Evolutionary conservation across 2,888 invertebrate species (phyloP), one percentile per base, ranked within the genome.

Genomic region (Aleiodes testaceus): DNA sequence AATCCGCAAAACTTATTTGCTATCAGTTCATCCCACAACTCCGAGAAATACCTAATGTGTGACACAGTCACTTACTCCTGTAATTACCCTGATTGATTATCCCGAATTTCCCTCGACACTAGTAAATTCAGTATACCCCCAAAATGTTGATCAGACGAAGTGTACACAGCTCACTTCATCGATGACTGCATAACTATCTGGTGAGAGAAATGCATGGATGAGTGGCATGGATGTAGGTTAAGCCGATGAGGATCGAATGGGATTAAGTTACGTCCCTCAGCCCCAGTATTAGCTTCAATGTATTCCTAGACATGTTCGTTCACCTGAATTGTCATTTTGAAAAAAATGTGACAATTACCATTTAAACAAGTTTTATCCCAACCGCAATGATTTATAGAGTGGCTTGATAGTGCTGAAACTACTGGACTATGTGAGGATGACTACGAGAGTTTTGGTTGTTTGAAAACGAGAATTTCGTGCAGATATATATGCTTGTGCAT

Each of bases 191-290:
- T 53, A 53, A 53, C 53, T 26, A 53, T 20, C 22, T 14, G 30
- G 59, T 36, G 71, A 70, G 64, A 49, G 68, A 64, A 59, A 50
- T 42, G 66, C 47, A 49, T 16, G 61, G 72, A 68, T 71, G 75
- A 76, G 69, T 74, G 71, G 72, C 68, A 66, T 74, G 76, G 73
- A 79, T 78, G 75, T 79, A 76, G 78, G 77, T 76, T 79, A 79
- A 79, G 78, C 79, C 73, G 78, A 78, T 75, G 75, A 73, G 79
- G 78, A 76, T 79, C 79, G 76, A 77, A 75, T 71, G 74, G 73
- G 76, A 76, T 79, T 79, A 77, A 72, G 74, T 78, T 74, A 69
- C 75, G 65, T 69, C 70, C 72, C 70, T 75, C 63, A 69, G 71
- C 69, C 65, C 73, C 22, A 68, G 75, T 78, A 79, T 79, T 78